Conservation (phyloP, 2,113 vertebrate species). For the Notothenia coriiceps region DNA sequence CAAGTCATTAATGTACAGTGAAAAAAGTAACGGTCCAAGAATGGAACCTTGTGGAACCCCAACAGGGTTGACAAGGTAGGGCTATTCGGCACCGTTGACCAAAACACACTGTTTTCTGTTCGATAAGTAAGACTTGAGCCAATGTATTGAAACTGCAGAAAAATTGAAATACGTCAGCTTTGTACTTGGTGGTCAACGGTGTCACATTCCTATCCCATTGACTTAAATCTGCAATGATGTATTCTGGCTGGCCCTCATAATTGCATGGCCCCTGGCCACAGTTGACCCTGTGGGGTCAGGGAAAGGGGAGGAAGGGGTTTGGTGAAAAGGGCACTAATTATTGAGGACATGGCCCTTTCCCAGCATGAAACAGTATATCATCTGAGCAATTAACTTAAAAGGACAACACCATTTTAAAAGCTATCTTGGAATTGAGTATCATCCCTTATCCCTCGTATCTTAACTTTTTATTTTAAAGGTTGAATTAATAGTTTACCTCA, state of each 20-base stretch:
- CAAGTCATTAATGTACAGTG: no score
- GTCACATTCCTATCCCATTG: not conserved
- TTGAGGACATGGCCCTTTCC: not conserved
- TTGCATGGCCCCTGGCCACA: constrained; percentile 24
- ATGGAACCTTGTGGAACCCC: no score
- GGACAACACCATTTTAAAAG: not conserved
- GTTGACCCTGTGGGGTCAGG: constrained; percentile 25
- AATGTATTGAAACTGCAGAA: no score
- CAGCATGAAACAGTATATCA: not conserved
- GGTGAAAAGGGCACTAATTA: constrained; percentile 9
- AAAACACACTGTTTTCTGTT: no score
- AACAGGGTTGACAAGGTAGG: no score
- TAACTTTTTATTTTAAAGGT: not conserved
- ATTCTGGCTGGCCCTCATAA: constrained; percentile 3
- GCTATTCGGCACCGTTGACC: no score
- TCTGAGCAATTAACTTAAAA: not conserved
- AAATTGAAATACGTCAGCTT: no score
- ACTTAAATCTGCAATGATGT: constrained; percentile 8
- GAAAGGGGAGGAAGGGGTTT: constrained; percentile 13
- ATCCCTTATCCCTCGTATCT: not conserved
- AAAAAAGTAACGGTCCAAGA: no score
- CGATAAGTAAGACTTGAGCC: no score
- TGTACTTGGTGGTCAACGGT: no score
- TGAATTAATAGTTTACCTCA: not conserved
- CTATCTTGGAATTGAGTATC: not conserved